These are phyloP conservation scores for Scolopax bukidnonensis DNA, from an alignment of 2,797 vertebrate genomes.

Conservation along the genomic window DNA sequence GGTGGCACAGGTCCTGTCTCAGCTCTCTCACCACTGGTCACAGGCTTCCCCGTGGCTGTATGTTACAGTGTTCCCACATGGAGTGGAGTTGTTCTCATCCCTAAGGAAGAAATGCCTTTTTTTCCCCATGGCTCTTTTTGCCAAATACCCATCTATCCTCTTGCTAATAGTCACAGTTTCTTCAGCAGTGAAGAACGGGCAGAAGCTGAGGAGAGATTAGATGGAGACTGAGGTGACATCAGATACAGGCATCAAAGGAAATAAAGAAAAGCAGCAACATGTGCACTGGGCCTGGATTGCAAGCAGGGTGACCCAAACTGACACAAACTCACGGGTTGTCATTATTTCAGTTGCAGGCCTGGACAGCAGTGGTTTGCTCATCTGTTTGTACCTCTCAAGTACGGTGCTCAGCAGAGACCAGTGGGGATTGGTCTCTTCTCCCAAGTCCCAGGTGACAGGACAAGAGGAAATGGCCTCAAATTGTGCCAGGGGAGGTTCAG, in stretches of 20 bases:
- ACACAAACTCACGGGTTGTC: neutral
- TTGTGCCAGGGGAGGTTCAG: too few species aligned
- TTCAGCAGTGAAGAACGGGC: neutral
- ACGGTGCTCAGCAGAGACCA: neutral
- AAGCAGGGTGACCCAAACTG: neutral
- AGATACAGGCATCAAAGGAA: fast-evolving
- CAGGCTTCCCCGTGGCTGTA: fast-evolving
- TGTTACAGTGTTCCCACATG: fast-evolving
- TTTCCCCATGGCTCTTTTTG: neutral
- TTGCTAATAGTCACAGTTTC: neutral
- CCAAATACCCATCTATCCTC: neutral
- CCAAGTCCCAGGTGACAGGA: too few species aligned
- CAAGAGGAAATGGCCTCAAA: too few species aligned
- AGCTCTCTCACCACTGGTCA: neutral
- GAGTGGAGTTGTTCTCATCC: neutral
- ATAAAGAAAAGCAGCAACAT: neutral
- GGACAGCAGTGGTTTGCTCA: neutral
- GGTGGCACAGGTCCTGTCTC: fast-evolving
- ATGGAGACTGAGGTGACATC: neutral
- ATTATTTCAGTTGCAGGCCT: neutral
- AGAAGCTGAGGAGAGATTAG: neutral
- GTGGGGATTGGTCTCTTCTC: too few species aligned
- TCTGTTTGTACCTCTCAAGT: neutral
- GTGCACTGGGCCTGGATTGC: neutral
- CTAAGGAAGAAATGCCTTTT: neutral